phyloP scores from a whole-genome alignment of 1,140 invertebrate genomes.

The Meloidogyne chitwoodi region DNA sequence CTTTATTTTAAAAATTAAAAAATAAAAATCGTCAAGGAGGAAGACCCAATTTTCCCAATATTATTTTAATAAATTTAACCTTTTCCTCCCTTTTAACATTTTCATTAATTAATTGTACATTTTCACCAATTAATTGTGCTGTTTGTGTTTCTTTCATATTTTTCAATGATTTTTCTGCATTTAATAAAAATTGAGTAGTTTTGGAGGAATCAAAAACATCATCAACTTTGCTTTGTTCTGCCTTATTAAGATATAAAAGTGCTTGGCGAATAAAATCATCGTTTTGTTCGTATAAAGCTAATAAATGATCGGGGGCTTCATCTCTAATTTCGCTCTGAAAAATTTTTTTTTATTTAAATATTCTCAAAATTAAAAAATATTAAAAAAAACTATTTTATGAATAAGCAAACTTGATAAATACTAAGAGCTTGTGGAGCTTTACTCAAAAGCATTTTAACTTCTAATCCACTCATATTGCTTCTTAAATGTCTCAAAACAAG shows the following conservation, averaged over 20 bases:
- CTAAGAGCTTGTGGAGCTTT: constrained; percentile 30
- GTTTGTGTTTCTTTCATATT: constrained; percentile 20
- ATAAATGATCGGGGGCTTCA: constrained; percentile 24
- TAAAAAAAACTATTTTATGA: neutral
- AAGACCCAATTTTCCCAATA: no score
- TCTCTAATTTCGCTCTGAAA: constrained; percentile 29
- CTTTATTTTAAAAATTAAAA: no score
- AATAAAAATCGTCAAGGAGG: no score
- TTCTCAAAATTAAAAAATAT: no score
- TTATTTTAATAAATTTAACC: neutral
- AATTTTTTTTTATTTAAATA: neutral
- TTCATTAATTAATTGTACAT: constrained; percentile 18
- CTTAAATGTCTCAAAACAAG: constrained; percentile 30
- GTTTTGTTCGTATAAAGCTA: constrained; percentile 31
- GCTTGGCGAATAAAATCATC: constrained; percentile 37
- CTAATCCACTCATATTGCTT: neutral
- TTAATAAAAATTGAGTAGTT: constrained; percentile 6
- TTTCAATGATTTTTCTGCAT: constrained; percentile 22
- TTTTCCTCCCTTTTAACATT: constrained; percentile 30
- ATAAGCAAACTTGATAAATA: constrained; percentile 14
- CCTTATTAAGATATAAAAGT: constrained; percentile 21
- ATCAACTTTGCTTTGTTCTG: constrained; percentile 11
- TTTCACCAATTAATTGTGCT: constrained; percentile 21
- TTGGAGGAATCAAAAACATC: constrained; percentile 26
- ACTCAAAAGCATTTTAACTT: constrained; percentile 32